phyloP scores from a whole-genome alignment of 2,888 invertebrate species.

The Andrena minutula region DNA sequence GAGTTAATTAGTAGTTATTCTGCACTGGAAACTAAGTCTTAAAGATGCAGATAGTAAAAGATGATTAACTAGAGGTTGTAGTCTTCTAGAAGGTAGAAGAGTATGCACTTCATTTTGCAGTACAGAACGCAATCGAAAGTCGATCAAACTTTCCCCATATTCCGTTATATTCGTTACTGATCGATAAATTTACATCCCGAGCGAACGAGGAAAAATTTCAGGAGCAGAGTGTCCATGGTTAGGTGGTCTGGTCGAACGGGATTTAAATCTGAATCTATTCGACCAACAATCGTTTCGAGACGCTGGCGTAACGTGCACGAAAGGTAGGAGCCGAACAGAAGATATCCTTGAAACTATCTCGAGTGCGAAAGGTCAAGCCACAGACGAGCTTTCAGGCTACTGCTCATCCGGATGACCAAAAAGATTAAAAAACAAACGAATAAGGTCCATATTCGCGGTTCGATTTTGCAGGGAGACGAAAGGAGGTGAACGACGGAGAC shows the following conservation, averaged over 20 bases:
- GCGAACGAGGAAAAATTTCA: neutral
- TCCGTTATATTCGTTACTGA: neutral
- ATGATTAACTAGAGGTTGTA: too few species aligned
- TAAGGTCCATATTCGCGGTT: constrained; percentile 33
- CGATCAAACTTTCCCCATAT: constrained; percentile 9
- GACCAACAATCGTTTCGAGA: neutral
- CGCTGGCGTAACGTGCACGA: constrained; percentile 21
- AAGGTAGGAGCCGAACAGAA: constrained; percentile 32
- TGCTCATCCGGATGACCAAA: constrained; percentile 15
- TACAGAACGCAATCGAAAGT: neutral
- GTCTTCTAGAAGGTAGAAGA: too few species aligned
- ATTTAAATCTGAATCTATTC: constrained; percentile 6
- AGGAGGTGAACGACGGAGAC: constrained; percentile 38
- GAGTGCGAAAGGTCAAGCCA: constrained; percentile 56
- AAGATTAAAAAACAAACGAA: neutral
- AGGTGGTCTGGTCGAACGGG: neutral
- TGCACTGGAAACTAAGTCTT: too few species aligned
- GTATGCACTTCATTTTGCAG: neutral
- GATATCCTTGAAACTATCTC: constrained; percentile 60
- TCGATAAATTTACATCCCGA: constrained; percentile 6
- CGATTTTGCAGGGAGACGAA: constrained; percentile 13
- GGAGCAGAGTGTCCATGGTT: too few species aligned
- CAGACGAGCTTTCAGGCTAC: constrained; percentile 33
- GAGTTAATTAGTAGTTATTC: too few species aligned
- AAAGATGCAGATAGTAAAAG: too few species aligned